These are phyloP conservation scores for Mobula hypostoma DNA, from an alignment of 2,113 vertebrate species.

Conservation along the genomic window DNA sequence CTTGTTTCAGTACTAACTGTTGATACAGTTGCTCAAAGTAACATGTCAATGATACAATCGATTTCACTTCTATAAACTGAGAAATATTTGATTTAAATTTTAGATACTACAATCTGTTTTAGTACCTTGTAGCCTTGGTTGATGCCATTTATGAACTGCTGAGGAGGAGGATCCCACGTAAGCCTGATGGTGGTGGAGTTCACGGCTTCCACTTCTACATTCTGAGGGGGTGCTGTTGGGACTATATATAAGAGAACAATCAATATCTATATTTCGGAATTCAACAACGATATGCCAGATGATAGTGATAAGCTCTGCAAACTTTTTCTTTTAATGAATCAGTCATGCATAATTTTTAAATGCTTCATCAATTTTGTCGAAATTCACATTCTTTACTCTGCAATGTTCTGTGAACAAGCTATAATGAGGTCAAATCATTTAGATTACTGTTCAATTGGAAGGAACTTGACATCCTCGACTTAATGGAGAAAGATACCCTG, in stretches of 20 bases:
- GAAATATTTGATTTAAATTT: background rate
- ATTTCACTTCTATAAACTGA: background rate
- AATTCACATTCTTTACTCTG: background rate
- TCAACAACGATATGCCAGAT: background rate
- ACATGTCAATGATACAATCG: background rate
- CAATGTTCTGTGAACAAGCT: background rate
- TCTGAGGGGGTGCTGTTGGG: constrained; percentile 87
- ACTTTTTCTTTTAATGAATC: background rate
- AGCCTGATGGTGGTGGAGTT: constrained; percentile 84
- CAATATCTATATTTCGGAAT: background rate
- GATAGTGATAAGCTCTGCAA: background rate
- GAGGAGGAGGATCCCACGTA: constrained; percentile 84
- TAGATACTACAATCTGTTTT: background rate
- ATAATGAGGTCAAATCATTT: background rate
- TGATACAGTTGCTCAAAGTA: background rate
- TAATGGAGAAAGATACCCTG: background rate
- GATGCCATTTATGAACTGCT: constrained; percentile 92
- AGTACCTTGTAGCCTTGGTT: constrained; percentile 95
- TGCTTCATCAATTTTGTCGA: background rate
- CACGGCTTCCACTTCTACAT: constrained; percentile 71
- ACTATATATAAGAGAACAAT: constrained; percentile 54
- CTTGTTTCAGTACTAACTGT: background rate
- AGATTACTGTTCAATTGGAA: background rate
- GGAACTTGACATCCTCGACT: background rate
- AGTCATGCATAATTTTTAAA: background rate